Base-by-base conservation (phyloP, 2,888 invertebrate species). In the Tipula lateralis region DNA sequence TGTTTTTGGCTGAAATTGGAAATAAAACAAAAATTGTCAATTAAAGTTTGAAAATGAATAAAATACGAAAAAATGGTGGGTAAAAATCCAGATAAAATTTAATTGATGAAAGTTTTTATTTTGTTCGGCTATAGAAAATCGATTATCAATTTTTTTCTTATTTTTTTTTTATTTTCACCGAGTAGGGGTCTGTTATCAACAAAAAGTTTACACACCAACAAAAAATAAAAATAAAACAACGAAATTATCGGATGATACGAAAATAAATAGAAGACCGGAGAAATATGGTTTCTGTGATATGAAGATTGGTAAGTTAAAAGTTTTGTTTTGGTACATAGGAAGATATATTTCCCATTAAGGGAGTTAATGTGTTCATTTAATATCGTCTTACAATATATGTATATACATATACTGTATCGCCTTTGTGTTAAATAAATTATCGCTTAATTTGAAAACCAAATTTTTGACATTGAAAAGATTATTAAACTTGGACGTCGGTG, bases 21-120 rank as follows among this genome's bases (percentile, higher is more conserved):
- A 66, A 66, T 66, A 66, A 66, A 66, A 66, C 66, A 66, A 66
- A 66, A 66, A 66, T 66, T 66, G 66, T 66, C 66, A 66, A 66
- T 66, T 66, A 66, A 66, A 66, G 66, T 66, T 66, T 66, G 66
- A 66, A 66, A 66, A 66, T 66, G 66, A 66, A 66, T 66, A 66
- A 66, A 66, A 66, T 66, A 66, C 66, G 24, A 66, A 66, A 39
- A 50, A 66, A 66, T 66, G 24, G 66, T 24, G 66, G 66, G 24
- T 66, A 66, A 66, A 66, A 66, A 66, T 66, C 24, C 66, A 66
- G 66, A 66, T 66, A 66, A 66, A 66, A 66, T 66, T 66, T 66
- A 66, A 66, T 66, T 66, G 66, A 66, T 66, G 66, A 66, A 66
- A 66, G 66, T 66, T 66, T 66, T 66, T 66, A 66, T 66, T 66